A percentile compares a stretch with the other conserved stretches of the same genome.
These are phyloP conservation scores for Isaurus tuberculatus DNA, from an alignment of 92 coral and sea anemone species.

Conservation along the genomic window DNA sequence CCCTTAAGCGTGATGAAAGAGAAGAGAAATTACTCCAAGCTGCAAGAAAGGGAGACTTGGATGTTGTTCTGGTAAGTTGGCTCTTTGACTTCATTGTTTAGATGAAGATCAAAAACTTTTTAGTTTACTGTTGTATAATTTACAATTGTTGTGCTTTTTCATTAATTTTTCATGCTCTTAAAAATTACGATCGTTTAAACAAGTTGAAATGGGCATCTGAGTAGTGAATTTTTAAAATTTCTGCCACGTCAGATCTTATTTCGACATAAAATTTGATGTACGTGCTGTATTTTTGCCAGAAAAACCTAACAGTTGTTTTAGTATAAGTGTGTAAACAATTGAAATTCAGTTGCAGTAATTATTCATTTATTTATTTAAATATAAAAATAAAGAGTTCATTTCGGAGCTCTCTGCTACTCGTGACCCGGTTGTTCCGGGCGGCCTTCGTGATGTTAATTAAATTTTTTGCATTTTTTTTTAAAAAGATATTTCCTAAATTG, in stretches of 20 bases:
- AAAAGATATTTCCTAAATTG: background rate
- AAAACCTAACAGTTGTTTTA: background rate
- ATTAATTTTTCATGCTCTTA: background rate
- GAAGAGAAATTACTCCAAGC: slow-evolving; percentile 94
- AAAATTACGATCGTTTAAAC: background rate
- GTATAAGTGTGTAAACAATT: background rate
- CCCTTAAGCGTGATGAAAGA: slow-evolving; percentile 73
- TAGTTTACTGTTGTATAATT: background rate
- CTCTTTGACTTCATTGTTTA: slow-evolving; percentile 22
- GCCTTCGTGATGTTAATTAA: background rate
- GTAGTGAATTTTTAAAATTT: background rate
- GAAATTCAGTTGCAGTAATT: too few species aligned
- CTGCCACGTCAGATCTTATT: slow-evolving; percentile 41
- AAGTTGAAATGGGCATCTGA: background rate
- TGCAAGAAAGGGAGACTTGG: slow-evolving; percentile 89
- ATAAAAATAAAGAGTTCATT: background rate
- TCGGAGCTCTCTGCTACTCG: background rate
- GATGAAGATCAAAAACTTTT: background rate
- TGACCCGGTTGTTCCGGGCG: background rate
- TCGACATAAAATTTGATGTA: background rate
- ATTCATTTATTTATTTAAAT: too few species aligned
- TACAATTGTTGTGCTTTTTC: background rate
- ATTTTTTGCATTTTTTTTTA: background rate
- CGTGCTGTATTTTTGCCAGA: background rate
- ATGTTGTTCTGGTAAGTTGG: slow-evolving; percentile 80